Base-by-base conservation (phyloP, 1,140 invertebrate genomes). In the Orchestia grillus region DNA sequence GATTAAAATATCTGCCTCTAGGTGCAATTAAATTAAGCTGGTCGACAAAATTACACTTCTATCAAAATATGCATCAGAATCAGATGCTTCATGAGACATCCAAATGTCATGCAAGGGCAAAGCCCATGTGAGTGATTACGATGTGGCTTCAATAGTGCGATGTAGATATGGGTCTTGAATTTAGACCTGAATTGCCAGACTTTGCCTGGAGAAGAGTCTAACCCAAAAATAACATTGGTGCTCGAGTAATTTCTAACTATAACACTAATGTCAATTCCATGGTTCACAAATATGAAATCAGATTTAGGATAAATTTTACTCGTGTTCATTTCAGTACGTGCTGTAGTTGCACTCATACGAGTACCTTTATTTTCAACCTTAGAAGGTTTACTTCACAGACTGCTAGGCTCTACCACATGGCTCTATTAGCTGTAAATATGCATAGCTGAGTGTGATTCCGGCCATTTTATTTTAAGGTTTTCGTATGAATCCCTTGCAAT, bases 401-500 rank as follows among this genome's bases (percentile, higher is more conserved):
- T 1, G 62, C 15, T 3, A 77, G 11, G 11, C 62, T 36, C 28
- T 36, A 36, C 28, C 62, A 36, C 28, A 36, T 77, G 62, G 62
- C 62, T 77, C 62, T 36, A 77, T 77, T 77, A 77, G 1, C 15
- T 77, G 62, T 77, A 77, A 15, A 77, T 77, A 77, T 77, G 36
- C 15, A 77, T 77, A 77, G 62, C 62, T 77, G 15, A 3, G 62
- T 77, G 36, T 77, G 62, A 23, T 77, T 77, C 28, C 62, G 62
- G 62, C 62, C 62, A 77, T 77, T 77, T 77, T 77, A 77, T 77
- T 77, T 77, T 77, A 77, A 77, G 62, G 62, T 77, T 77, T 77
- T 36, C 62, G 11, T 3, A 77, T 77, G 62, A 77, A 77, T 77
- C 28, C 62, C 62, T 36, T 15, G 62, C 62, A 77, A 77, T 19